A percentile compares a stretch with the other conserved stretches of the same genome.
These are phyloP conservation scores for Nemoura dubitans DNA, from an alignment of 2,888 invertebrate genomes.

Conservation along the genomic window DNA sequence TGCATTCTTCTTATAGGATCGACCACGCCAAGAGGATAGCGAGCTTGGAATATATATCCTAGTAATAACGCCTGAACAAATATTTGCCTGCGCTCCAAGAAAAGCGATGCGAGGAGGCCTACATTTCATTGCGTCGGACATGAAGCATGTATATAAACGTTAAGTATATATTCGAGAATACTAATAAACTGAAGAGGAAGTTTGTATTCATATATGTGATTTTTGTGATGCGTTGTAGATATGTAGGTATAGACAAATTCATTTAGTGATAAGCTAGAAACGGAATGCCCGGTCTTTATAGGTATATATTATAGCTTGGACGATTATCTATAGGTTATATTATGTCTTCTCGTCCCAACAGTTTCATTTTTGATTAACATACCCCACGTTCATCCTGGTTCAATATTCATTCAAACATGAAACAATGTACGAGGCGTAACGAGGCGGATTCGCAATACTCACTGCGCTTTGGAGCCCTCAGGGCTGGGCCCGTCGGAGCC, in stretches of 20 bases:
- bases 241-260: slow-evolving; percentile 27
- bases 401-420: too few species aligned
- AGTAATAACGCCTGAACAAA: not conserved
- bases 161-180: slow-evolving; percentile 14
- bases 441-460: too few species aligned
- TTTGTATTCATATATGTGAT: slow-evolving; percentile 35
- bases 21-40: not conserved
- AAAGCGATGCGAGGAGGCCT: not conserved
- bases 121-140: not conserved
- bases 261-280: slow-evolving; percentile 36
- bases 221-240: not conserved
- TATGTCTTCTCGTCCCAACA: too few species aligned
- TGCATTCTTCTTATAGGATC: not conserved
- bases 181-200: slow-evolving; percentile 29
- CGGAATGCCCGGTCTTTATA: slow-evolving; percentile 16
- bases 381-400: too few species aligned
- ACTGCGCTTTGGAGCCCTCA: too few species aligned
- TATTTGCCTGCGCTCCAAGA: not conserved
- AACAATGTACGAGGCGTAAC: too few species aligned
- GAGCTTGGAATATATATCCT: too few species aligned
- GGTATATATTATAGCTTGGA: not conserved
- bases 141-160: not conserved
- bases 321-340: too few species aligned
- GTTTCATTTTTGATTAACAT: too few species aligned
- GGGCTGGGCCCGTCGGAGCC: too few species aligned